Percentiles rank a stretch among this genome's conserved stretches.
Evolutionary conservation across 2,888 invertebrate genomes (phyloP).

Genomic region (Archips crataeganus): DNA sequence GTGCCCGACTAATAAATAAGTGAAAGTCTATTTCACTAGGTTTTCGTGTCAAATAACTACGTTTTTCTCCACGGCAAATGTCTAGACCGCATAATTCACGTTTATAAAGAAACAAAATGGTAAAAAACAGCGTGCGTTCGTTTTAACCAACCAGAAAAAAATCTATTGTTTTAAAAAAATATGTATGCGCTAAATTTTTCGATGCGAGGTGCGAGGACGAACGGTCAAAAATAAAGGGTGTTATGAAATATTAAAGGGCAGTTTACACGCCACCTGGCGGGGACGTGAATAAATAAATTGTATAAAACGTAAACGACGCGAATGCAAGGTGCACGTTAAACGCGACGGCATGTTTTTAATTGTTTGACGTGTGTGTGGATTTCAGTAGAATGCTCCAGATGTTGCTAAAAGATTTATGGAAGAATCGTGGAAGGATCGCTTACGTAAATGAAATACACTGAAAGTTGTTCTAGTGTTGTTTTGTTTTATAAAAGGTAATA

Average conservation of each 20-base stretch:
- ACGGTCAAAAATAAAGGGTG: constrained; percentile 63
- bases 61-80: not conserved
- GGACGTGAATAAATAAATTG: constrained; percentile 71
- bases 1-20: not conserved
- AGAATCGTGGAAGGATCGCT: not conserved
- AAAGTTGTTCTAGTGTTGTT: not conserved
- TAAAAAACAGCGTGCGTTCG: not conserved
- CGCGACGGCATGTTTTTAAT: constrained; percentile 46
- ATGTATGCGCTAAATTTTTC: constrained; percentile 26
- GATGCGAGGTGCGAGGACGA: constrained; percentile 26
- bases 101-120: not conserved
- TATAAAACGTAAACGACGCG: constrained; percentile 51
- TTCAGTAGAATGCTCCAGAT: constrained; percentile 2
- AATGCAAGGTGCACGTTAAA: constrained; percentile 54
- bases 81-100: not conserved
- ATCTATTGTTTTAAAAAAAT: constrained; percentile 9
- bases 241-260: constrained; percentile 73
- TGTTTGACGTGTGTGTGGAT: constrained; percentile 24
- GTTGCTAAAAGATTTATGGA: not conserved
- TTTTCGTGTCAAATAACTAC: not conserved
- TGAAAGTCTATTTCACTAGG: not conserved
- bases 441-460: not conserved
- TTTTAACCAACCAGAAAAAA: not conserved
- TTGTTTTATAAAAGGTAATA: not conserved
- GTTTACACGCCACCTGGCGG: constrained; percentile 79